These are phyloP conservation scores for Nixonia krombeini DNA, from an alignment of 1,140 invertebrate species.

Conservation along the genomic window DNA sequence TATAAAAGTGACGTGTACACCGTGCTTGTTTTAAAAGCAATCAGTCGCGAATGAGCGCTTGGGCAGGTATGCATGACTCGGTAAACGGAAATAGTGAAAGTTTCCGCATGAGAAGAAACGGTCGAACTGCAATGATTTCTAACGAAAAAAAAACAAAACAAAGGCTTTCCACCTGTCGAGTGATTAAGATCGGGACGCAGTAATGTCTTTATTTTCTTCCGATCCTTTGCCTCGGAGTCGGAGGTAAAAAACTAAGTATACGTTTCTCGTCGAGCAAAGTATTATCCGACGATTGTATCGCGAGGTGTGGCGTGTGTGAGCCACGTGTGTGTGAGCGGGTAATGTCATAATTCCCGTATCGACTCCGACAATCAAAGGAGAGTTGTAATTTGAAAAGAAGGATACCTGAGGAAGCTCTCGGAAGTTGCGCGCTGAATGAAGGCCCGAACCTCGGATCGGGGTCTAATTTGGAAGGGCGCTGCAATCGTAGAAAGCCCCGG, in stretches of 20 bases:
- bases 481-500: conserved; percentile 9
- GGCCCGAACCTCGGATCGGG: conserved; percentile 7
- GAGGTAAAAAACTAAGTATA: conserved; percentile 15
- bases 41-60: too few species aligned
- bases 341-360: conserved; percentile 14
- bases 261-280: conserved; percentile 5
- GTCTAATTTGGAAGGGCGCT: conserved; percentile 10
- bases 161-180: not conserved
- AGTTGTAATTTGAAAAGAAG: conserved; percentile 10
- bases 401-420: conserved; percentile 14
- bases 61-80: too few species aligned
- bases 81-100: too few species aligned
- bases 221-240: conserved; percentile 4
- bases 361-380: conserved; percentile 11
- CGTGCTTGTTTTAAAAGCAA: too few species aligned
- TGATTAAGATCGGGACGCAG: not conserved
- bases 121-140: too few species aligned
- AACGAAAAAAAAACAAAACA: not conserved
- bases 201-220: conserved; percentile 12
- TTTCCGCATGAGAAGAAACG: too few species aligned
- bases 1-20: too few species aligned
- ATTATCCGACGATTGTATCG: conserved; percentile 5
- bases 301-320: not conserved
- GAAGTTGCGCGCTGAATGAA: conserved; percentile 13
- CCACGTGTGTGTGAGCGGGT: not conserved